Base-by-base conservation (phyloP, 2,797 vertebrate species). In the Eulemur mongoz region DNA sequence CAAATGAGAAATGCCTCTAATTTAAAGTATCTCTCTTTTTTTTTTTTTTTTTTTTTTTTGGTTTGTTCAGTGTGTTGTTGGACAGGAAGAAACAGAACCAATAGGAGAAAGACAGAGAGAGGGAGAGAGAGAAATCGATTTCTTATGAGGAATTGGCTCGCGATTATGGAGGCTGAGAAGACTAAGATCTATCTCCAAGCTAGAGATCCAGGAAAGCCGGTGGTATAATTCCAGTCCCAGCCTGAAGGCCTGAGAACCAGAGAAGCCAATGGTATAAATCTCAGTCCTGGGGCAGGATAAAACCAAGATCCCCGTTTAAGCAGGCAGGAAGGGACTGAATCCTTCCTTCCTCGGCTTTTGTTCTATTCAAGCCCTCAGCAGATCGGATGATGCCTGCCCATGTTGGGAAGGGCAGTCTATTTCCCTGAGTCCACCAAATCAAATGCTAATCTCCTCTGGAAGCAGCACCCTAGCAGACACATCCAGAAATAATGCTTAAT, bases 1-100 rank as follows among this genome's bases (percentile, higher is more conserved):
- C 70, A 97, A 97, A 78, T 76, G 65, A 98, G 90, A 96, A 98
- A 96, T 59, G 67, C 67, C 73, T 96, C 91, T 93, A 97, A 97
- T 98, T 98, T 95, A 97, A 98, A 80, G 4, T 61, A 82, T 95
- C 93, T 97, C 96, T 98, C 92, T 98, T 23, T 54, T 54, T 54
- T 54, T 54, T 6, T 40, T 40, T 40, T 5, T 43, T 43, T 43
- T 57, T 52, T 52, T 52, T 52, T 52, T 52, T 96, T 5, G 40
- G 40, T 17, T 1, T 14, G 3, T 11, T 72, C 20, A 48, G 22
- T 8, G 22, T 52, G 27, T 43, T 52, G 0, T 43, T 52, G 0
- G 54, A 79, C 54, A 30, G 4, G 25, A 32, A 50, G 23, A 72
- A 43, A 72, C 8, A 59, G 13, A 91, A 85, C 9, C 30, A 22